Conservation (phyloP, 2,888 invertebrate genomes). For the Arrhopalites spinosus region DNA sequence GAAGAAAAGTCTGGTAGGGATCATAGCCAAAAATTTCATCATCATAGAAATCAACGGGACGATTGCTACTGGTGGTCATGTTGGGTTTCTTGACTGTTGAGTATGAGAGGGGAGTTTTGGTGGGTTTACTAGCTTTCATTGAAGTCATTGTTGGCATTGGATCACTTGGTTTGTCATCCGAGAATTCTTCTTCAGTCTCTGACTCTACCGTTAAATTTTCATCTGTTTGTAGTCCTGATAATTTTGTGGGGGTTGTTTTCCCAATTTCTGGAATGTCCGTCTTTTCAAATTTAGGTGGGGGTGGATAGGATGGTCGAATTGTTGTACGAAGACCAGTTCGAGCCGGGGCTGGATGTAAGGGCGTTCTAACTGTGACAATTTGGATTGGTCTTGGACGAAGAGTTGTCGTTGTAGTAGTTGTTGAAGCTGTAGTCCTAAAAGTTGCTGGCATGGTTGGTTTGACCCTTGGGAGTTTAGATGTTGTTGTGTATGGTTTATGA, state of each 20-base stretch:
- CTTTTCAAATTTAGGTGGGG: slow-evolving; percentile 12
- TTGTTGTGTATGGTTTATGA: slow-evolving; percentile 24
- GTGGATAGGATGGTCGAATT: slow-evolving; percentile 12
- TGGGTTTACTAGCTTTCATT: slow-evolving; percentile 39
- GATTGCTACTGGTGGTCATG: slow-evolving; percentile 44
- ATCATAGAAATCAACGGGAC: slow-evolving; percentile 56
- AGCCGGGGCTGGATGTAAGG: slow-evolving; percentile 3
- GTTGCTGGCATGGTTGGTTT: slow-evolving; percentile 4
- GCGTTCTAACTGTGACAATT: background rate
- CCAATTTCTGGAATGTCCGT: slow-evolving; percentile 18
- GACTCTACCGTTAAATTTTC: slow-evolving; percentile 36
- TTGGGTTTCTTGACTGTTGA: slow-evolving; percentile 43
- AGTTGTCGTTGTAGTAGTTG: slow-evolving; percentile 5
- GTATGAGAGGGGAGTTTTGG: slow-evolving; percentile 33
- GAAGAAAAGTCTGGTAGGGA: slow-evolving; percentile 56
- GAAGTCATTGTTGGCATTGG: slow-evolving; percentile 25
- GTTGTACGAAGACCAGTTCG: slow-evolving; percentile 25
- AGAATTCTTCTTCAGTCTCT: slow-evolving; percentile 39
- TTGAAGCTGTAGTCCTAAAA: slow-evolving; percentile 5
- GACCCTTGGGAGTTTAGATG: slow-evolving; percentile 17
- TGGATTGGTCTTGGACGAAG: background rate
- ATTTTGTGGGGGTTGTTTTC: background rate
- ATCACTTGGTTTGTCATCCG: slow-evolving; percentile 9
- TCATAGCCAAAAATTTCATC: slow-evolving; percentile 56
- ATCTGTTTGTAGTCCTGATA: slow-evolving; percentile 47